Evolutionary conservation across 2,888 invertebrate species (phyloP), one percentile per base, ranked within the genome.

Genomic region (Sphecodes monilicornis): DNA sequence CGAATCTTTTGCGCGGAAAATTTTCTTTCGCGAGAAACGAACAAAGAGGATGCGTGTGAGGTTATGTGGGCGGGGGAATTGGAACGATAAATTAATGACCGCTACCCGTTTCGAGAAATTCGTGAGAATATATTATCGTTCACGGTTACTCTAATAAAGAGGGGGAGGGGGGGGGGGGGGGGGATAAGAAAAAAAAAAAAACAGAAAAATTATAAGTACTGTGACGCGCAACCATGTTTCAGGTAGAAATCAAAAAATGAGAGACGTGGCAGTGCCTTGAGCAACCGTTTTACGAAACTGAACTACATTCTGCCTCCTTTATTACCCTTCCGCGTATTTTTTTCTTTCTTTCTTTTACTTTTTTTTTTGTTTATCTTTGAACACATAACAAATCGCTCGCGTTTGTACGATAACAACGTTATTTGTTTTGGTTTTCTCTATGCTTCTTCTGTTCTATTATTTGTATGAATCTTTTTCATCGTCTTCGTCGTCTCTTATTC

Each of bases 181-280:
- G 26, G 26, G n/a, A 29, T 26, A 60, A 29, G 60, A 60, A 60
- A 8, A 57, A 57, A 16, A 60, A 29, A 60, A 29, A 16, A 60
- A 60, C 60, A n/a, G 29, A 60, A 50, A 88, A 91, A 91, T 85
- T 91, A 86, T 91, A 91, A 90, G 90, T 92, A 91, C 89, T 84
- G 85, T 89, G 87, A 87, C 79, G 85, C 84, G 68, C 22, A 68
- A 82, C 84, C 85, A 79, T 86, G 32, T 72, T 80, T 79, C 86
- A 86, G 88, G 84, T 86, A 89, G 81, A 89, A 91, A 89, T 90
- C 86, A 78, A 90, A 91, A 92, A 91, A 83, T 78, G 90, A 90
- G 89, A 90, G 89, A 91, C 89, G 91, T 94, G 94, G 94, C 94
- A 94, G 94, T 94, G 94, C 94, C 92, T 94, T 94, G 94, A 94